Evolutionary conservation across 2,113 vertebrate species (phyloP), one percentile per base, ranked within the genome.

Genomic region (Indicator maculatus): DNA sequence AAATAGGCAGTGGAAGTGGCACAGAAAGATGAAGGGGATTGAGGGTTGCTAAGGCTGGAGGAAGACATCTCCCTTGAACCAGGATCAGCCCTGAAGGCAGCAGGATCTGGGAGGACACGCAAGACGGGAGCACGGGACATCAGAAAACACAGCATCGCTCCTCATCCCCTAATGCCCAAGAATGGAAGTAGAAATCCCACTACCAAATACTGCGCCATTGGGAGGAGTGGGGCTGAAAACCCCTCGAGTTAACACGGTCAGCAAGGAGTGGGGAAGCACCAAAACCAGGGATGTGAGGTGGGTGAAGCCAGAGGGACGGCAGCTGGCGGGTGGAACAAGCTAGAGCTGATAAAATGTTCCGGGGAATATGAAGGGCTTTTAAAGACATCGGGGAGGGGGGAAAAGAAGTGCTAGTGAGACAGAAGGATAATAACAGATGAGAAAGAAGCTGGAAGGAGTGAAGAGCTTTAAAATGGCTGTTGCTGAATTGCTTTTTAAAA

Each of bases 391-490:
- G 86, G 69, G 89, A 45, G 8, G 6, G 86, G 70, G 88, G 45
- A 30, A 60, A 67, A 94, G 86, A 65, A 77, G 52, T 12, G 60
- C 63, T 39, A 41, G 72, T 1, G 23, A 95, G 81, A 89, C 52
- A 89, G 74, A 93, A 86, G 79, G 88, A 87, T 93, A 86, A 95
- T 94, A 96, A 95, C 53, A 79, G 94, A 94, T 38, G 78, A 96
- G 91, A 84, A 82, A 69, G 75, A 56, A 67, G 69, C 75, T 95
- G 89, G 79, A 89, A 95, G 44, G 84, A 94, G 88, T 66, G 94
- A 95, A 96, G 89, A 82, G 83, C 73, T 89, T 86, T 96, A 84
- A 96, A 96, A 96, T 89, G 94, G 86, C 90, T 95, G 95, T 91
- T 83, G 87, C 91, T 14, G 80, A 96, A 96, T 96, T 89, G 94